phyloP scores from a whole-genome alignment of 2,113 vertebrate species.

The Scopus umbretta region DNA sequence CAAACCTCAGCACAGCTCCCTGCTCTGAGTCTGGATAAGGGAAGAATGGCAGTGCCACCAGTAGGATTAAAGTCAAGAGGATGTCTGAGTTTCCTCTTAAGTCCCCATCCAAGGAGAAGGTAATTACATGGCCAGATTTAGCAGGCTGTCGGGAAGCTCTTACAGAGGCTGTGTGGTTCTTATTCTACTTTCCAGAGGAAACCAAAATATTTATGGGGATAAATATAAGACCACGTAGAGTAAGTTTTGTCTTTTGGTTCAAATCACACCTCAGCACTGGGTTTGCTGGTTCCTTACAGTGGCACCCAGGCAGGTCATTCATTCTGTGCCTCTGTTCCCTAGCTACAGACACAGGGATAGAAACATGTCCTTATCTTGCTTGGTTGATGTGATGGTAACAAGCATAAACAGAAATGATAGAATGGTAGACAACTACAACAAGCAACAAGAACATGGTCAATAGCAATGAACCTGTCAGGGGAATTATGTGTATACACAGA shows the following conservation, averaged over 20 bases:
- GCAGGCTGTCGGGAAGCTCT: background rate
- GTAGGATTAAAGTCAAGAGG: background rate
- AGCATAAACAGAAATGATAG: background rate
- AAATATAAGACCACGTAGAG: fast-evolving
- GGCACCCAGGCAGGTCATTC: background rate
- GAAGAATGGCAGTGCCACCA: background rate
- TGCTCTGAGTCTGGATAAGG: no score
- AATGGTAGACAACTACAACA: background rate
- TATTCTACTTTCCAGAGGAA: background rate
- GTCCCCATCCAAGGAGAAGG: background rate
- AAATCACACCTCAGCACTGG: background rate
- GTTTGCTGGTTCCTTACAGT: background rate
- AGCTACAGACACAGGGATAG: background rate
- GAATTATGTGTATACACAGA: background rate
- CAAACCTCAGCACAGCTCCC: background rate
- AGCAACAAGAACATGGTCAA: background rate
- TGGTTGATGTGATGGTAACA: fast-evolving
- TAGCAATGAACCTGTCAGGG: fast-evolving
- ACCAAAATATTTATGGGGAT: fast-evolving
- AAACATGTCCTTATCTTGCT: fast-evolving
- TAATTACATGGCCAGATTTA: no score
- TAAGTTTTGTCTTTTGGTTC: background rate
- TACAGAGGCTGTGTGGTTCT: fast-evolving
- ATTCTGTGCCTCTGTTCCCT: background rate
- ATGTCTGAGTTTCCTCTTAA: background rate